Base-by-base conservation (phyloP, 1,140 invertebrate genomes). In the Bombus sylvicola region DNA sequence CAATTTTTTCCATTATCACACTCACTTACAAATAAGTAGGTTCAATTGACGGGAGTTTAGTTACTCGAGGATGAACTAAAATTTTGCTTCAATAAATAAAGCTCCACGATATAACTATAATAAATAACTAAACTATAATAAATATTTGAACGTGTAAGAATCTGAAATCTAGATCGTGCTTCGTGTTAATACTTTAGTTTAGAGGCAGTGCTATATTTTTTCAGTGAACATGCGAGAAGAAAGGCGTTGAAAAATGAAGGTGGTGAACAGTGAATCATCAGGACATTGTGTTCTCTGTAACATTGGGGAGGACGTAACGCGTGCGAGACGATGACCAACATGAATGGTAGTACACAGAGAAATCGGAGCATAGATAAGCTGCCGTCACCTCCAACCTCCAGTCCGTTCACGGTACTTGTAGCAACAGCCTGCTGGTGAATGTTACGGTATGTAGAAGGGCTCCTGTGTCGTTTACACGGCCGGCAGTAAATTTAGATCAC, bases 401-500 rank as follows among this genome's bases (percentile, higher is more conserved):
- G 88, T 86, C 89, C 81, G 88, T 89, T 89, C 84, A 83, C 43
- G 80, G 68, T 64, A 90, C 88, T 87, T 86, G 75, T 90, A 59
- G 82, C 83, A 89, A 82, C 85, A 81, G 88, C 79, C 88, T 90
- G 89, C 78, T 82, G 82, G 88, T 90, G 89, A 90, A 90, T 90
- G 89, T 90, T 90, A 90, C 88, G 89, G 88, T 89, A 90, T 87
- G 89, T 90, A 83, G 88, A 90, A 89, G 86, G 86, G 77, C 69
- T 37, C 62, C 85, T 78, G 81, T 90, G 89, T 90, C 89, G 89
- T 90, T 90, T 90, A 90, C 89, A 90, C 86, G 89, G 73, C 59
- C 69, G 77, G 74, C 88, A 90, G 88, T 90, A 90, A 90, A 90
- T 90, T 90, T 90, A 90, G 88, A 90, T 90, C 89, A 90, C 88